phyloP scores from a whole-genome alignment of 2,797 vertebrate species.

The Acrossocheilus fasciatus region DNA sequence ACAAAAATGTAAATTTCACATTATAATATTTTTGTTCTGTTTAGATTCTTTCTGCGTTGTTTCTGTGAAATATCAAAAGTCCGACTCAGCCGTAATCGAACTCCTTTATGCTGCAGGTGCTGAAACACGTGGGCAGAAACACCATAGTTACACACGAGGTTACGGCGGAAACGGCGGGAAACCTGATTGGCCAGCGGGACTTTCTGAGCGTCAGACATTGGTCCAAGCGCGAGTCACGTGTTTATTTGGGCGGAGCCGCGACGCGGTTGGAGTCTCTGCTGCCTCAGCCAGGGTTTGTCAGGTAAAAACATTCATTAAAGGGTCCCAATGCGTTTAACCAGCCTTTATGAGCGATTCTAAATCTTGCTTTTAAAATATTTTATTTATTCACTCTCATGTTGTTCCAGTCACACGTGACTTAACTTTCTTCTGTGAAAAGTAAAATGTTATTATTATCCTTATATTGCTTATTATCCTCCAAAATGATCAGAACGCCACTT shows the following conservation, averaged over 20 bases:
- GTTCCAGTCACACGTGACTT: not conserved
- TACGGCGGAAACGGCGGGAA: constrained; percentile 74
- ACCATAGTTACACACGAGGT: constrained; percentile 84
- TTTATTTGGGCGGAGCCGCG: constrained; percentile 81
- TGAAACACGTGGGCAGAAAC: constrained; percentile 74
- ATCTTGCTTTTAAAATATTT: too few relatives aligned
- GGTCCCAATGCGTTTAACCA: not conserved
- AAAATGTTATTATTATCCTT: not conserved
- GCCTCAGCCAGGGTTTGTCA: constrained; percentile 78
- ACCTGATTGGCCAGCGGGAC: constrained; percentile 83
- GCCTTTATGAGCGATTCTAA: too few relatives aligned
- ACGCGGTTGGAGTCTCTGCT: constrained; percentile 75
- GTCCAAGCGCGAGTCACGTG: constrained; percentile 65
- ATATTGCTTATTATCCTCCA: too few relatives aligned
- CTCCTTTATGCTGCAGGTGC: constrained; percentile 70
- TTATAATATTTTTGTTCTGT: not conserved
- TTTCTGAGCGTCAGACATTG: constrained; percentile 83
- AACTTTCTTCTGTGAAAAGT: not conserved
- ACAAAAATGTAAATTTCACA: not conserved
- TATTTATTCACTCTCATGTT: too few relatives aligned
- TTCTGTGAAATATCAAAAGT: not conserved
- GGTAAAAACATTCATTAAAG: constrained; percentile 60
- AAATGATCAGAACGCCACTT: too few relatives aligned
- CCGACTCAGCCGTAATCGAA: not conserved
- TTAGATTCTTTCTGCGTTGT: not conserved